Conservation (phyloP, 2,113 vertebrate species). For the Gambusia affinis region DNA sequence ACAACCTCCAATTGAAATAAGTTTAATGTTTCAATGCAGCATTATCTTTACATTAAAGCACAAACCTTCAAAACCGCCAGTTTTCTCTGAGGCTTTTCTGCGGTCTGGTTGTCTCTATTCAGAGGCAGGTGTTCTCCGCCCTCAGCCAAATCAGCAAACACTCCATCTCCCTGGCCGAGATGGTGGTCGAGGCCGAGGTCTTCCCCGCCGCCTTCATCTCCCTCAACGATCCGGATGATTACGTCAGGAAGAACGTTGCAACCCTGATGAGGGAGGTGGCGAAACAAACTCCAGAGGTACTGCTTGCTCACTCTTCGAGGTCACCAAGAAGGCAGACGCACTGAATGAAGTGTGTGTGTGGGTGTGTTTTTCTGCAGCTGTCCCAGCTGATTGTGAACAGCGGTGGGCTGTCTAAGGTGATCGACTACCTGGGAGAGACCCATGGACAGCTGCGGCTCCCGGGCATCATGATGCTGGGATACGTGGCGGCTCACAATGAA, state of each 20-base stretch:
- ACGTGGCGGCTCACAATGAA: slow-evolving; percentile 90
- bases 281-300: slow-evolving; percentile 92
- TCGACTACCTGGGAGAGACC: slow-evolving; percentile 85
- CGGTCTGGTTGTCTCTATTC: slow-evolving; percentile 37
- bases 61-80: too few relatives aligned
- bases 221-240: slow-evolving; percentile 90
- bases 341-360: slow-evolving; percentile 11
- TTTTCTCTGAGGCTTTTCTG: too few relatives aligned
- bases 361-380: slow-evolving; percentile 76
- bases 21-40: too few relatives aligned
- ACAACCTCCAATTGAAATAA: too few relatives aligned
- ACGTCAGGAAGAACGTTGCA: slow-evolving; percentile 89
- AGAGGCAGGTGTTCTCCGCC: slow-evolving; percentile 93
- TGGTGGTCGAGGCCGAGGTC: slow-evolving; percentile 94
- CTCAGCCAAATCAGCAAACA: slow-evolving; percentile 94
- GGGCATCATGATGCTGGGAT: slow-evolving; percentile 94
- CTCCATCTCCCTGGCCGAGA: slow-evolving; percentile 90
- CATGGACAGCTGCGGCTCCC: slow-evolving; percentile 87
- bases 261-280: slow-evolving; percentile 94
- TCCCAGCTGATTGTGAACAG: slow-evolving; percentile 87
- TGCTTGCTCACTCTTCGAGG: neutral
- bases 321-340: neutral
- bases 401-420: slow-evolving; percentile 85
- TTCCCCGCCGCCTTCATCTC: slow-evolving; percentile 89
- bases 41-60: too few relatives aligned